Evolutionary conservation across 2,888 invertebrate genomes (phyloP).

Genomic region (Julus scandinavius): DNA sequence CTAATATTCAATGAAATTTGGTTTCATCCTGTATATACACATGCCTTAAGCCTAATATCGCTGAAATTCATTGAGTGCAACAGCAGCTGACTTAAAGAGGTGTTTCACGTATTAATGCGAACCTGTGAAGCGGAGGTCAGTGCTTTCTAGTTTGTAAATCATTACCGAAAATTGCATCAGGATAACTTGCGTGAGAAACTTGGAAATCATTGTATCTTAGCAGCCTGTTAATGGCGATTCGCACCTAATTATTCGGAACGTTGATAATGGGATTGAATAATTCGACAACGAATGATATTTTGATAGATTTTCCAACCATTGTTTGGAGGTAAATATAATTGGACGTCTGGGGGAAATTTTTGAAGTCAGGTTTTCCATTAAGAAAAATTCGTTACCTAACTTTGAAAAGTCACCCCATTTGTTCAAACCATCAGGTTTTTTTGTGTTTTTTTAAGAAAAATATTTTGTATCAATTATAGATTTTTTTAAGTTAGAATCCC

Average conservation of each 20-base stretch:
- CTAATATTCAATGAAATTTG: too few species aligned
- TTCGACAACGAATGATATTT: not conserved
- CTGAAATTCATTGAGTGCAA: not conserved
- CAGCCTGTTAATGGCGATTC: not conserved
- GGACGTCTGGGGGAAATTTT: not conserved
- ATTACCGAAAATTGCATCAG: constrained; percentile 11
- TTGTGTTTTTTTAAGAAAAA: too few species aligned
- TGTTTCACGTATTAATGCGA: not conserved
- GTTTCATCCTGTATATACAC: too few species aligned
- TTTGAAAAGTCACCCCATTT: too few species aligned
- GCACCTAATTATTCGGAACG: constrained; percentile 9
- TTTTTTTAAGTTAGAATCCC: too few species aligned
- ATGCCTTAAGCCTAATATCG: too few species aligned
- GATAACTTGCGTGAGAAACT: not conserved
- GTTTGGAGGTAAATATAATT: not conserved
- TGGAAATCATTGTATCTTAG: not conserved
- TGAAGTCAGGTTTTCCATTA: not conserved
- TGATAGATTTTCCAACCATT: not conserved
- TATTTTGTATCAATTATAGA: too few species aligned
- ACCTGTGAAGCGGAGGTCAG: not conserved
- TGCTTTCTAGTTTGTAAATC: constrained; percentile 9
- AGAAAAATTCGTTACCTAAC: too few species aligned
- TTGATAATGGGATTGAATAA: constrained; percentile 10
- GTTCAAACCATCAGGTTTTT: too few species aligned
- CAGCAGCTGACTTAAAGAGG: not conserved